Evolutionary conservation across 2,797 vertebrate species (phyloP), one percentile per base, ranked within the genome.

Genomic region (Dicrostonyx torquatus): DNA sequence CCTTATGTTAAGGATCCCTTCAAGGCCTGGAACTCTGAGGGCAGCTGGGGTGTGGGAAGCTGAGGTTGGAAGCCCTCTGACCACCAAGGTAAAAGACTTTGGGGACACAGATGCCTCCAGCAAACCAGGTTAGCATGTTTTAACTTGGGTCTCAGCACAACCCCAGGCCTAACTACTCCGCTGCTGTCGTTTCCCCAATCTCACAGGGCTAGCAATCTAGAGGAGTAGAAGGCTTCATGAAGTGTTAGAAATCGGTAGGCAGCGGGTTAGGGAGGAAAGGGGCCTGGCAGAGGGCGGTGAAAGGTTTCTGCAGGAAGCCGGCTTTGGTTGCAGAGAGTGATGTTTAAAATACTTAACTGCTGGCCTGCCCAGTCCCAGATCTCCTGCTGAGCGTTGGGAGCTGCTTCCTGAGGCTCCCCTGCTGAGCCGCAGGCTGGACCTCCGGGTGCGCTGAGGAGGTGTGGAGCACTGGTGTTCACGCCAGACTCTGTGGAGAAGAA

Each of bases 311-410:
- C 75, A 87, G 91, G 86, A 95, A 87, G 92, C 22, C 6, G 0
- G 58, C 58, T 75, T 78, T 45, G 24, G 29, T 24, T 45, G 70
- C 88, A n/a, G 37, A 13, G 53, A 86, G 34, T 12, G 82, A n/a
- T 48, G 75, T 76, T 96, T 95, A 87, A 91, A 94, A 87, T 62
- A 86, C 34, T 95, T 89, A 60, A 86, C 53, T 26, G 82, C 7
- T 0, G 68, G 68, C 24, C 83, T 58, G 78, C n/a, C 62, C 82
- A 78, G 88, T 79, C 95, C 29, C 43, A 72, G 78, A 76, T 62
- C 50, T 15, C 70, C 24, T 15, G 55, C 70, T 20, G 64, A 22
- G 43, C 43, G 10, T 12, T 0, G 15, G 3, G 53, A 4, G n/a
- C 29, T 1, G 91, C 93, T 95, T 85, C 93, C 1, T 22, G 17